Evolutionary conservation across 2,888 invertebrate genomes (phyloP), one percentile per base, ranked within the genome.

Genomic region (Tachina grossa): DNA sequence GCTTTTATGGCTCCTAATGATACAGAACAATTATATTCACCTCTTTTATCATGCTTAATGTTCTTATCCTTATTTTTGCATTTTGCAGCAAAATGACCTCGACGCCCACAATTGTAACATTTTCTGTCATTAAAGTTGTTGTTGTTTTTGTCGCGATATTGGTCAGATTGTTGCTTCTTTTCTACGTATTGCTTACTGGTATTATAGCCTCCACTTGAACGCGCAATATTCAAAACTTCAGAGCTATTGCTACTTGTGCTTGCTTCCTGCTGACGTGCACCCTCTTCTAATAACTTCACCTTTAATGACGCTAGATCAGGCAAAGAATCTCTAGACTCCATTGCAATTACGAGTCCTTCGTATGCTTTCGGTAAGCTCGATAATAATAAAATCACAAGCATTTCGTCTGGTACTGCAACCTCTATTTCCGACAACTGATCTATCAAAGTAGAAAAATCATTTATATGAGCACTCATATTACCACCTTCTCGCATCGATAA

Each of bases 51-150:
- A 9, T 55, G 6, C 1, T 16, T 76, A 31, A 39, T 19, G 3
- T 19, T 43, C 39, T 45, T 51, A n/a, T 63, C 63, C 63, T 43
- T 75, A 16, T n/a, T 5, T 43, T 41, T 65, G 31, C 66, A 66
- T 11, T 66, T 47, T 31, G 76, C 65, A 9, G 55, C 55, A 51
- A 76, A 76, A 76, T 76, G 55, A 16, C 49, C 74, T 31, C 72
- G 47, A 8, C 59, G 47, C 41, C 74, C 74, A 22, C 61, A 74
- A 22, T 61, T 76, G 16, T 66, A 76, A 55, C 65, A 65, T 65
- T 65, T 65, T 76, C 22, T 22, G 22, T 22, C 22, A 22, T 22
- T 22, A 2, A 22, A 22, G 22, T 22, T 22, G 22, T 22, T 22
- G 2, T 22, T 22, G 22, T 22, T 22, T 22, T 22, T 22, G 2